Conservation (phyloP, 2,888 invertebrate species). For the Clanis bilineata region DNA sequence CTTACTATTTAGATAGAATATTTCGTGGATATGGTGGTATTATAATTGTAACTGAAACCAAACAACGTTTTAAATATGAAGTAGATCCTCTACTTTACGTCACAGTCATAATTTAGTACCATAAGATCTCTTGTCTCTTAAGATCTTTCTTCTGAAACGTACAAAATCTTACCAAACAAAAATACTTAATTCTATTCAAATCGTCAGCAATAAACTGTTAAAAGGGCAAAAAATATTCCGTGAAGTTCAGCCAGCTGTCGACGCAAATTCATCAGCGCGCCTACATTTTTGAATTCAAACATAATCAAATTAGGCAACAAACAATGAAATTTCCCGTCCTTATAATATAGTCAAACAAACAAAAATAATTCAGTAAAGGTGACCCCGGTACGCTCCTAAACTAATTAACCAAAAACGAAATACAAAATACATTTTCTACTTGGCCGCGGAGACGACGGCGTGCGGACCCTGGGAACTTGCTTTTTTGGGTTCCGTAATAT, state of each 20-base stretch:
- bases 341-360: constrained; percentile 50
- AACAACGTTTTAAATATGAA: no score
- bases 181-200: not conserved
- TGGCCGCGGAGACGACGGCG: constrained; percentile 6
- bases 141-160: no score
- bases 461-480: constrained; percentile 10
- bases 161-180: not conserved
- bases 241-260: not conserved
- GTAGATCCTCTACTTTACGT: no score
- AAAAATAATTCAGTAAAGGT: constrained; percentile 59
- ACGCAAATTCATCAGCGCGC: constrained; percentile 7
- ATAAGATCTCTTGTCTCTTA: no score
- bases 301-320: constrained; percentile 24
- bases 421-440: constrained; percentile 39
- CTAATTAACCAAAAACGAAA: constrained; percentile 60
- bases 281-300: constrained; percentile 23
- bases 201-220: not conserved
- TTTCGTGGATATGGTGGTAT: no score
- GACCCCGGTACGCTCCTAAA: constrained; percentile 49
- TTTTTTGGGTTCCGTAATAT: constrained; percentile 12
- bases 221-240: not conserved
- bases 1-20: no score
- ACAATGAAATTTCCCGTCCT: constrained; percentile 30
- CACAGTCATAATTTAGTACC: no score
- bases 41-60: no score